Conservation (phyloP, 2,113 vertebrate species). For the Colaptes auratus region DNA sequence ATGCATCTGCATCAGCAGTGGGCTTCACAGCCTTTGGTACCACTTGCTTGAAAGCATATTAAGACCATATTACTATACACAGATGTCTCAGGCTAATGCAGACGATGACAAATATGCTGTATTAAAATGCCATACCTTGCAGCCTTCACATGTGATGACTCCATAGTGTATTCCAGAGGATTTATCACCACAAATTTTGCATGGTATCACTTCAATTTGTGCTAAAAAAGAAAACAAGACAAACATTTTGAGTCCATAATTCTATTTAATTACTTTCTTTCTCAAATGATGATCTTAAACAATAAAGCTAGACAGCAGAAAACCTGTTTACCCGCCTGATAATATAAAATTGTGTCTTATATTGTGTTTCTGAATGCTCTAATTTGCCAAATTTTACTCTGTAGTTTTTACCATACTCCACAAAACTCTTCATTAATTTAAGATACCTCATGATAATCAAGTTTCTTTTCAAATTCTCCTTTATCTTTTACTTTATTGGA, state of each 20-base stretch:
- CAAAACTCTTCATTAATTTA: background rate
- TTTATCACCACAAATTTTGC: conserved; percentile 99
- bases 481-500: background rate
- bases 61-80: background rate
- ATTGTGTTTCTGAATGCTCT: background rate
- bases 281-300: background rate
- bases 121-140: conserved; percentile 87
- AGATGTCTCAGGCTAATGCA: background rate
- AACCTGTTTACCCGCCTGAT: background rate
- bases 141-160: conserved; percentile 99
- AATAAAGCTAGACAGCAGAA: background rate
- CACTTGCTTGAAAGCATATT: background rate
- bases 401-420: background rate
- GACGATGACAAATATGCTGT: background rate
- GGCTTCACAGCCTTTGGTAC: background rate
- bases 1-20: background rate
- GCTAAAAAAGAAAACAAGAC: conserved; percentile 81
- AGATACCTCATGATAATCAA: background rate
- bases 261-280: background rate
- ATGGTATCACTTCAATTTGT: conserved; percentile 99
- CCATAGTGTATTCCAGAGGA: conserved; percentile 99
- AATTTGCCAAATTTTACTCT: background rate
- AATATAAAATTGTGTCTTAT: background rate
- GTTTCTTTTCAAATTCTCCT: background rate
- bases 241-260: conserved; percentile 33